Evolutionary conservation across 2,797 vertebrate genomes (phyloP).

Genomic region (Cossypha dichroa): DNA sequence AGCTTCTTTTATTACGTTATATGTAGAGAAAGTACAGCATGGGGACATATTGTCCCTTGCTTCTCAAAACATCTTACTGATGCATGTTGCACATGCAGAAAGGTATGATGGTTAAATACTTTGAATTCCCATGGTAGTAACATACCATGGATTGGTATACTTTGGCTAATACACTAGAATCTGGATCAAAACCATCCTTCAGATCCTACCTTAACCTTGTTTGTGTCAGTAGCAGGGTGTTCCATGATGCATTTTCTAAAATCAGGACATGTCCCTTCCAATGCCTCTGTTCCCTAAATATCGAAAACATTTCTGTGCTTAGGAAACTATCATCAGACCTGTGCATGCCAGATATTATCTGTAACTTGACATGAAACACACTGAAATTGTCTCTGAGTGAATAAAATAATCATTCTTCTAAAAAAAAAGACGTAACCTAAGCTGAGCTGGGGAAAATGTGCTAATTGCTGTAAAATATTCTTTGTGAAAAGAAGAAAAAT

Average conservation of each 20-base stretch:
- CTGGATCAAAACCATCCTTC: background rate
- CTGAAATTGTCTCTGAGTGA: background rate
- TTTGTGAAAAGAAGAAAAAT: constrained; percentile 25
- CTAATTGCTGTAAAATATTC: constrained; percentile 27
- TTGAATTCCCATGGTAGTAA: background rate
- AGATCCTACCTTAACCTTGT: background rate
- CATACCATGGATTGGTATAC: background rate
- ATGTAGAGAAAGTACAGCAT: rapidly evolving
- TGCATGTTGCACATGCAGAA: background rate
- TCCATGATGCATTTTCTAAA: background rate
- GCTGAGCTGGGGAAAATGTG: constrained; percentile 3
- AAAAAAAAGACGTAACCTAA: background rate
- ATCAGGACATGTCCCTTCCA: background rate
- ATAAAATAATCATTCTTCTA: background rate
- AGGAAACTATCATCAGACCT: background rate
- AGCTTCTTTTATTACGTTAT: background rate
- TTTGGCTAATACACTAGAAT: background rate
- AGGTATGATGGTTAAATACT: background rate
- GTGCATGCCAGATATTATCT: background rate
- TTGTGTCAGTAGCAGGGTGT: background rate
- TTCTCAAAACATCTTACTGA: background rate
- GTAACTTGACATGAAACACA: background rate
- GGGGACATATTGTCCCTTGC: background rate
- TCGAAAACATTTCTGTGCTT: background rate
- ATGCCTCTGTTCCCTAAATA: background rate